Base-by-base conservation (phyloP, 1,140 invertebrate species). In the Carposina sasakii region DNA sequence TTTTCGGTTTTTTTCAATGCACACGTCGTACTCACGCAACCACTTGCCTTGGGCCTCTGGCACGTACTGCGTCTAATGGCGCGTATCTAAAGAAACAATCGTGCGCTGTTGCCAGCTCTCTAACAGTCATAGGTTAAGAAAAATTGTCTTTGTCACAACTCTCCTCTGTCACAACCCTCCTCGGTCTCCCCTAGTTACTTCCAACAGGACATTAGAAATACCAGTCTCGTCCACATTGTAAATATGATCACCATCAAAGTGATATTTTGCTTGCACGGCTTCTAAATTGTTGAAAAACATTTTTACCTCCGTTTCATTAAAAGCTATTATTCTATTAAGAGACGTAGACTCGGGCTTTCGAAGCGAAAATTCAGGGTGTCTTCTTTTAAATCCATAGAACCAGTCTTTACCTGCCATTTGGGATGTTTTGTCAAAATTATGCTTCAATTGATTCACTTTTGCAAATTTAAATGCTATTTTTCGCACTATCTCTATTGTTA, bases 351-450 rank as follows among this genome's bases (percentile, higher is more conserved):
- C 24, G 12, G 55, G 48, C 52, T 58, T 62, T 42, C 61, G 36
- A 24, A 54, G 10, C 43, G 51, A 49, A n/a, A 61, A 54, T 2
- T 8, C 6, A 42, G 24, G 24, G 12, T 64, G 50, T 40, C 54
- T 57, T 19, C 13, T 39, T 13, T 52, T n/a, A 51, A 60, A 54
- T 15, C 40, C 44, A 9, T 52, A 28, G 12, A 52, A 45, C 48
- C 54, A 58, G 48, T 58, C 52, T 12, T 33, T 48, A 44, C 52
- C 45, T 43, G 55, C 48, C 51, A 55, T 59, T 50, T 49, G 13
- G 17, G 52, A 20, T 44, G 5, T 48, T 36, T 49, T 40, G 23
- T 62, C 22, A 50, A 62, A 62, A 46, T 41, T 58, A 45, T 58
- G 41, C 45, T 43, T 48, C 10, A 59, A 45, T n/a, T 44, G 12